Evolutionary conservation across 2,113 vertebrate species (phyloP), one percentile per base, ranked within the genome.

Genomic region (Halichoerus grypus): DNA sequence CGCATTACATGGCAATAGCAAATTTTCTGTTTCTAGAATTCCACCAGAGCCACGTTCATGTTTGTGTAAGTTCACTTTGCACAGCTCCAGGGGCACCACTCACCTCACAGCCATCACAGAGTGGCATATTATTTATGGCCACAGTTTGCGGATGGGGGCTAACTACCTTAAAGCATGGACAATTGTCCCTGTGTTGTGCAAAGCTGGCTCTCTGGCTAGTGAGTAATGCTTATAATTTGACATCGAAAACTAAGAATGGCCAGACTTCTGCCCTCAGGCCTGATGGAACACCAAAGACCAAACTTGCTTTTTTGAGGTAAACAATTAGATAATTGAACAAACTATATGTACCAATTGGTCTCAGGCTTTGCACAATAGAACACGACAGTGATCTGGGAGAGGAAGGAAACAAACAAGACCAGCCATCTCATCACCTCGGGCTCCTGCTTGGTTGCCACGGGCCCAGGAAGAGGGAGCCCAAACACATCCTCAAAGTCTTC

Each of bases 241-340:
- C 46, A n/a, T 21, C 14, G 49, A 89, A 86, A 67, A n/a, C n/a
- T 46, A 88, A 88, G 14, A 69, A 81, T 19, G 16, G 42, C 15
- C 21, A 63, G 81, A 81, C 3, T 79, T 81, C 63, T 81, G 71
- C 31, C 61, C 51, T 81, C 13, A 16, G 46, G 42, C 71, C 1
- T 81, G 16, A 74, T 33, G 24, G 10, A 96, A 53, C 42, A 97
- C 9, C 10, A 85, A 84, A 53, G 28, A 79, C 2, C 3, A 84
- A 63, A 71, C 15, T 63, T 81, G 63, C 16, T 88, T 83, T 91
- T 88, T 46, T 76, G n/a, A 82, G 83, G 16, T 80, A 81, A 96
- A 63, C 36, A 61, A 49, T 65, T 57, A 65, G 8, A 42, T 24
- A 63, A 28, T 28, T 84, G 19, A 46, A 79, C 18, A 91, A 88